Conservation (phyloP, 2,888 invertebrate species). For the Drosophila planitibia region DNA sequence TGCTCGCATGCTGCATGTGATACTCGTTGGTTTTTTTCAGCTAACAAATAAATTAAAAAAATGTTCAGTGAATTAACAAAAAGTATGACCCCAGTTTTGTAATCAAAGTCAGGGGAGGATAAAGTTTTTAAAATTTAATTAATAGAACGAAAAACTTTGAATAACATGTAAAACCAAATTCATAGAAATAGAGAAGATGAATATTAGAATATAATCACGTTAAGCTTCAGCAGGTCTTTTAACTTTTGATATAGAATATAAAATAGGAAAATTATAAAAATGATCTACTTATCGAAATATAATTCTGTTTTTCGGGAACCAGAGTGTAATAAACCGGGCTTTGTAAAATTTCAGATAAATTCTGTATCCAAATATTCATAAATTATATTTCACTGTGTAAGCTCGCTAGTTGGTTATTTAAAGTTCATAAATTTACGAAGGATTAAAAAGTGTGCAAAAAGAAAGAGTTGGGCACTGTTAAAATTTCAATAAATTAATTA, state of each 20-base stretch:
- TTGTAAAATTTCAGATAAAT: neutral
- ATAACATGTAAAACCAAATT: neutral
- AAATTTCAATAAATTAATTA: constrained; percentile 52
- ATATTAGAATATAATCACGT: neutral
- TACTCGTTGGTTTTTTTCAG: constrained; percentile 11
- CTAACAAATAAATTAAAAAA: constrained; percentile 30
- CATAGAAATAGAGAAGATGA: neutral
- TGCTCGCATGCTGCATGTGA: constrained; percentile 12
- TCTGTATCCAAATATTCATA: neutral
- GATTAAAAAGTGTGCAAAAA: constrained; percentile 1
- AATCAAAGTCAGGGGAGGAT: constrained; percentile 31
- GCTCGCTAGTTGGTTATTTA: neutral
- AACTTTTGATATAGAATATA: neutral
- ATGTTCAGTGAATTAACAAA: constrained; percentile 34
- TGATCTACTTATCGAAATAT: neutral
- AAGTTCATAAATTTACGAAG: neutral
- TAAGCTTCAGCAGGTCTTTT: neutral
- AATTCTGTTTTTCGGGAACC: neutral
- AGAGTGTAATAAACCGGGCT: neutral
- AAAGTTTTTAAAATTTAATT: constrained; percentile 45
- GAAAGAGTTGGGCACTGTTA: neutral
- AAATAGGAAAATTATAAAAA: neutral
- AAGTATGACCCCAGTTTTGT: constrained; percentile 34
- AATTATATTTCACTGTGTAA: neutral
- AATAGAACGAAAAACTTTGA: constrained; percentile 29